phyloP scores from a whole-genome alignment of 1,140 invertebrate species.

The Antheraea mylitta region DNA sequence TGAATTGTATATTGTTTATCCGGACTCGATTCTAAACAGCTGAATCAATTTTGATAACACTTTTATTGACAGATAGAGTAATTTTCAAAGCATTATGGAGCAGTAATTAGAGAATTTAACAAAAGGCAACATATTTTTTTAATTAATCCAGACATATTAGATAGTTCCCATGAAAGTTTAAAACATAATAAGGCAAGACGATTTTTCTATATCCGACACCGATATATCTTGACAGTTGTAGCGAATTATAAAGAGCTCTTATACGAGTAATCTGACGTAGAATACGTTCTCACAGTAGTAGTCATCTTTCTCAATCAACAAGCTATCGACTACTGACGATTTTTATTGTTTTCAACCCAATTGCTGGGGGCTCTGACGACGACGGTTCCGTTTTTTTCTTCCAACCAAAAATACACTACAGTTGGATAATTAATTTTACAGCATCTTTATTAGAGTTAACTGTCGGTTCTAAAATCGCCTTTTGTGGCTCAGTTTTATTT shows the following conservation, averaged over 20 bases:
- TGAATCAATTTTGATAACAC: too few relatives aligned
- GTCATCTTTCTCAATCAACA: slow-evolving; percentile 75
- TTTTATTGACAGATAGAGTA: too few relatives aligned
- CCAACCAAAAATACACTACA: slow-evolving; percentile 33
- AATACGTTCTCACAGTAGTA: slow-evolving; percentile 61
- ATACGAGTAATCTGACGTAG: slow-evolving; percentile 49
- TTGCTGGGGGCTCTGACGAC: slow-evolving; percentile 42
- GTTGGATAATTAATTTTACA: slow-evolving; percentile 70
- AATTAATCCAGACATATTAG: not conserved
- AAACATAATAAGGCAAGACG: too few relatives aligned
- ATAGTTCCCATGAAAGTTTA: too few relatives aligned
- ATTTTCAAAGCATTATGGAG: too few relatives aligned
- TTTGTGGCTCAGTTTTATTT: slow-evolving; percentile 28
- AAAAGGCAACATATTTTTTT: too few relatives aligned
- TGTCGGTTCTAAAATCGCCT: slow-evolving; percentile 36
- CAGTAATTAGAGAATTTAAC: too few relatives aligned
- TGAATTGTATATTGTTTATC: too few relatives aligned
- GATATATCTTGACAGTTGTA: slow-evolving; percentile 23
- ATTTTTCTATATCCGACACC: not conserved
- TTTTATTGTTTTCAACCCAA: slow-evolving; percentile 75
- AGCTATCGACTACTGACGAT: slow-evolving; percentile 56
- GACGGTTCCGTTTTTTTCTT: slow-evolving; percentile 24
- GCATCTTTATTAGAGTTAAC: slow-evolving; percentile 68
- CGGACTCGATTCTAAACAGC: too few relatives aligned
- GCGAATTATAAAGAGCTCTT: slow-evolving; percentile 42